Base-by-base conservation (phyloP, 2,888 invertebrate genomes). In the Agapostemon virescens region DNA sequence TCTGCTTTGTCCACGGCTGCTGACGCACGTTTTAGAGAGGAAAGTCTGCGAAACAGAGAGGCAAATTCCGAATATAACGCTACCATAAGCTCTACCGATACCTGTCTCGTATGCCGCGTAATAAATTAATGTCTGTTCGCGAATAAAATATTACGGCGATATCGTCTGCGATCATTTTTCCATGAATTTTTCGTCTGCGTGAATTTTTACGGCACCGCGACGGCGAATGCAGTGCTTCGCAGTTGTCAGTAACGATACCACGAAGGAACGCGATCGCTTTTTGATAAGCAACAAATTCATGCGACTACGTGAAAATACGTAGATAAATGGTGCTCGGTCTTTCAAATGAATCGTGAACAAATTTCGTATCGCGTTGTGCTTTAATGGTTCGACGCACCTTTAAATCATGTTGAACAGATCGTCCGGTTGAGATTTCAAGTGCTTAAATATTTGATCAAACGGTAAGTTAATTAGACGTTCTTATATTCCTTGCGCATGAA, bases 51-150 rank as follows among this genome's bases (percentile, higher is more conserved):
- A 67, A 74, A 82, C 75, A 77, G 66, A 79, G n/a, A 52, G 23
- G 11, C 72, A 30, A 58, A 58, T 89, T 90, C 72, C 82, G 84
- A 86, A 84, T 84, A 79, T 86, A 88, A 85, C 45, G 77, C 84
- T 78, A 69, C 79, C 76, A 78, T 80, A 73, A 69, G 78, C 74
- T 63, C 76, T 80, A 81, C 85, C 87, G 69, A 89, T 87, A 87
- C 82, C 77, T 82, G 86, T 83, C 85, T 82, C 68, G 55, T 78
- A 63, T 79, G 74, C 75, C 55, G 74, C 69, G 73, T 82, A 52
- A 52, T 52, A 52, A 88, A 87, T 87, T 86, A 87, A 87, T 80
- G 73, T 71, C 82, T 74, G 82, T 82, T 74, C 79, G 68, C 75
- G 63, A 81, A 74, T 79, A 78, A 76, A 66, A 69, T 77, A 74